phyloP scores from a whole-genome alignment of 2,797 vertebrate genomes.

The Onychomys arenicola region DNA sequence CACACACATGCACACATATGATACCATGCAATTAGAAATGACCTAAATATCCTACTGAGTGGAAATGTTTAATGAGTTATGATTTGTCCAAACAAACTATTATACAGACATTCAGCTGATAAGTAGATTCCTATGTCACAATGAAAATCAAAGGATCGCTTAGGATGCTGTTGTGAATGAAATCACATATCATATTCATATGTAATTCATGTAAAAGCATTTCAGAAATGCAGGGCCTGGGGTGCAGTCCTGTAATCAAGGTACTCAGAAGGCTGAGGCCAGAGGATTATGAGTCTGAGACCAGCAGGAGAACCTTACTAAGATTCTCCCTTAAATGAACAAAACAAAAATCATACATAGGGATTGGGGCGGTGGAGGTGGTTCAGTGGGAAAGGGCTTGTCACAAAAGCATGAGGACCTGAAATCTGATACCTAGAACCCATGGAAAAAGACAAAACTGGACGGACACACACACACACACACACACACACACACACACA shows the following conservation, averaged over 20 bases:
- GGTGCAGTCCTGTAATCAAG: neutral
- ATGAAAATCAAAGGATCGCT: neutral
- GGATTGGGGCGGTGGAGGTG: neutral
- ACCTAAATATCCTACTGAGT: neutral
- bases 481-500: neutral
- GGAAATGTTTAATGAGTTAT: conserved; percentile 15
- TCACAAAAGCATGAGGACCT: neutral
- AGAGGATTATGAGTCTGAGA: neutral
- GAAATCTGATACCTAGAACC: neutral
- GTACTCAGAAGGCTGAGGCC: neutral
- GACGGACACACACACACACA: neutral
- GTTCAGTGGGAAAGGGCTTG: neutral
- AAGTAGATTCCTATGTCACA: neutral
- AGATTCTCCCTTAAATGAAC: neutral
- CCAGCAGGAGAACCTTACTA: neutral
- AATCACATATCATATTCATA: neutral
- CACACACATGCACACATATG: neutral
- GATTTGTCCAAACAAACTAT: neutral
- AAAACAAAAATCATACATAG: neutral
- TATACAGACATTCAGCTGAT: neutral
- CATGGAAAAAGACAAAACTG: neutral
- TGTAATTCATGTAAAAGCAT: neutral
- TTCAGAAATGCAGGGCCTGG: neutral
- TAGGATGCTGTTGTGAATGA: neutral
- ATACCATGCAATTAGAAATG: neutral